A percentile compares a stretch with the other conserved stretches of the same genome.
These are phyloP conservation scores for Rousettus madagascariensis DNA, from an alignment of 2,797 vertebrate species.

Conservation along the genomic window DNA sequence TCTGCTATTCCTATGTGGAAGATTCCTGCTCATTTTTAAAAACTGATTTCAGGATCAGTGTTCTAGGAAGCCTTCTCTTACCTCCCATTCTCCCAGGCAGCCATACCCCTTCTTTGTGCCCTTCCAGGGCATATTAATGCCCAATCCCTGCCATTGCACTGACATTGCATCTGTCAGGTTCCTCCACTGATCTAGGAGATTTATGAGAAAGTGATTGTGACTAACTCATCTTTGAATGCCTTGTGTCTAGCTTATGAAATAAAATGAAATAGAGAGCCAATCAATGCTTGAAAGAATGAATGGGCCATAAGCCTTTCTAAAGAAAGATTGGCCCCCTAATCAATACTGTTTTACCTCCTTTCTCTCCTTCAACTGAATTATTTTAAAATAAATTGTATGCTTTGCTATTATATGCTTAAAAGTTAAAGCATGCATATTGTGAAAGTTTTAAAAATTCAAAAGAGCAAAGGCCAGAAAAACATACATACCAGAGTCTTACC, in stretches of 20 bases:
- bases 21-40: neutral
- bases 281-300: slow-evolving; percentile 39
- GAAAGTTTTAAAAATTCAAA: neutral
- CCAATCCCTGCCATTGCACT: neutral
- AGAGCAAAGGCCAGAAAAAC: neutral
- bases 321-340: neutral
- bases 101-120: neutral
- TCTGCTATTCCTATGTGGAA: neutral
- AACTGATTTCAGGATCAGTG: neutral
- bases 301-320: slow-evolving; percentile 12
- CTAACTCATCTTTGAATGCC: neutral
- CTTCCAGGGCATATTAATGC: neutral
- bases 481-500: neutral
- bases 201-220: neutral
- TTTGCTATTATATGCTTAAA: neutral
- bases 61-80: neutral
- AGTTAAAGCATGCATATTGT: neutral
- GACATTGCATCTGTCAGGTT: neutral
- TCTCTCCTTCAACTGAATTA: neutral
- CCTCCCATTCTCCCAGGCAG: neutral
- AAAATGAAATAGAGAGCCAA: slow-evolving; percentile 22
- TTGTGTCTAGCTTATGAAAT: neutral
- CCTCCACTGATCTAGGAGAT: neutral
- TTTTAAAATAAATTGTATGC: neutral
- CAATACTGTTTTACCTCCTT: neutral